Conservation (phyloP, 2,113 vertebrate species). For the Lates calcarifer region DNA sequence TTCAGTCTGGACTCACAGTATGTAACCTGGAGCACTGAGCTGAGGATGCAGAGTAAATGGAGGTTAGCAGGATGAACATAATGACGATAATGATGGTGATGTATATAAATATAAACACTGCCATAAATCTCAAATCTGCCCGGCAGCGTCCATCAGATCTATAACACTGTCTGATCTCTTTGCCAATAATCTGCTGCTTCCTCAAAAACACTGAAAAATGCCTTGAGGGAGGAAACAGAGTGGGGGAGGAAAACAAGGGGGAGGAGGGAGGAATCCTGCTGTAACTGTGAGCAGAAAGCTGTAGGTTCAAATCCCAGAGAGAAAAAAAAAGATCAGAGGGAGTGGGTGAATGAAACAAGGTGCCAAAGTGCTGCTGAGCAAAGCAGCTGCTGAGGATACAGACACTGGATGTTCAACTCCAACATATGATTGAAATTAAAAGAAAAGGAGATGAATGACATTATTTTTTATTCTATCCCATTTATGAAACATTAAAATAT, state of each 20-base stretch:
- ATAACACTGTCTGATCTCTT: constrained; percentile 55
- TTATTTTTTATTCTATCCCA: background rate
- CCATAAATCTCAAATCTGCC: constrained; percentile 54
- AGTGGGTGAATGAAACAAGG: background rate
- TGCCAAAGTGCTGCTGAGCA: constrained; percentile 31
- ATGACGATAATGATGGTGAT: constrained; percentile 32
- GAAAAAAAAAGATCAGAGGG: constrained; percentile 19
- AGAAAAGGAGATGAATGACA: background rate
- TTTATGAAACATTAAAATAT: no score
- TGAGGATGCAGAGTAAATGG: constrained; percentile 33
- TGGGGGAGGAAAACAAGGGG: constrained; percentile 42
- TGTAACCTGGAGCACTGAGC: constrained; percentile 34
- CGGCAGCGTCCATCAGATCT: constrained; percentile 55
- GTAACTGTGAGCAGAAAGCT: constrained; percentile 28
- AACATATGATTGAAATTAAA: no score
- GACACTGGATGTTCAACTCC: background rate
- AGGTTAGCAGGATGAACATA: constrained; percentile 41
- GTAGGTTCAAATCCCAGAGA: constrained; percentile 35
- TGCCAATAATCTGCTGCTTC: constrained; percentile 63
- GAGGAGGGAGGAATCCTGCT: constrained; percentile 13
- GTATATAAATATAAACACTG: constrained; percentile 62
- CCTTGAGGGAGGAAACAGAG: constrained; percentile 38
- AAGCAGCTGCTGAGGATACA: background rate
- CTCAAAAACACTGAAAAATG: constrained; percentile 17
- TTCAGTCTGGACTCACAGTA: constrained; percentile 44